These are phyloP conservation scores for Streblospio benedicti DNA, from an alignment of 1,140 invertebrate species.

Conservation along the genomic window DNA sequence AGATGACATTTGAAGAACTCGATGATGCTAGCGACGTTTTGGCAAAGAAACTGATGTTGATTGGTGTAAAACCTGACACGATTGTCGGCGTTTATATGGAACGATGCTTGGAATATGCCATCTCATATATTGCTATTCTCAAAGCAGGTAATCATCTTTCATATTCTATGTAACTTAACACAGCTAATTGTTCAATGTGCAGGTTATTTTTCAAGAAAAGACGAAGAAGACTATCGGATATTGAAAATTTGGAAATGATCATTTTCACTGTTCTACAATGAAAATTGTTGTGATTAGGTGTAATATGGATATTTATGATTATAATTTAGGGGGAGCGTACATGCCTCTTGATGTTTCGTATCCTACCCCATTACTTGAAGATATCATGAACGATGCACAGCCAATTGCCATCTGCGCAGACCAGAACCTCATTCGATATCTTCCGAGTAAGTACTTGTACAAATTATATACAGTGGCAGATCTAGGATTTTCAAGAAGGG, in stretches of 20 bases:
- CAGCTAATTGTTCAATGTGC: too few relatives aligned
- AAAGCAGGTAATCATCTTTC: conserved; percentile 42
- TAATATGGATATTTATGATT: too few relatives aligned
- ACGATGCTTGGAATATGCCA: conserved; percentile 41
- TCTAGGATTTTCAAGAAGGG: too few relatives aligned
- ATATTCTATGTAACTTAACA: neutral
- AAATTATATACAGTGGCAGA: too few relatives aligned
- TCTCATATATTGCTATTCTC: conserved; percentile 50
- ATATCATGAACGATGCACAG: conserved; percentile 42
- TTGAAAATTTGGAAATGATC: too few relatives aligned
- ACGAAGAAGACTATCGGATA: too few relatives aligned
- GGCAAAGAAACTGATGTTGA: conserved; percentile 23
- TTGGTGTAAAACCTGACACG: conserved; percentile 31
- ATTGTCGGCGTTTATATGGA: conserved; percentile 49
- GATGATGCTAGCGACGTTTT: conserved; percentile 30
- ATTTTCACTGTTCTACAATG: too few relatives aligned
- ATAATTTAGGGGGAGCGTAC: conserved; percentile 48
- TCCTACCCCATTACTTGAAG: conserved; percentile 40
- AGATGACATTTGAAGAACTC: conserved; percentile 32
- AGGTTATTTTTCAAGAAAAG: too few relatives aligned
- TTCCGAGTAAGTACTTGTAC: conserved; percentile 26
- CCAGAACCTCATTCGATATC: conserved; percentile 23
- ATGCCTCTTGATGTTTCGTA: conserved; percentile 50
- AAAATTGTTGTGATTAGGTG: too few relatives aligned
- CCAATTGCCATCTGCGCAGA: conserved; percentile 39